phyloP scores from a whole-genome alignment of 2,888 invertebrate genomes.

The Tholera decimalis region DNA sequence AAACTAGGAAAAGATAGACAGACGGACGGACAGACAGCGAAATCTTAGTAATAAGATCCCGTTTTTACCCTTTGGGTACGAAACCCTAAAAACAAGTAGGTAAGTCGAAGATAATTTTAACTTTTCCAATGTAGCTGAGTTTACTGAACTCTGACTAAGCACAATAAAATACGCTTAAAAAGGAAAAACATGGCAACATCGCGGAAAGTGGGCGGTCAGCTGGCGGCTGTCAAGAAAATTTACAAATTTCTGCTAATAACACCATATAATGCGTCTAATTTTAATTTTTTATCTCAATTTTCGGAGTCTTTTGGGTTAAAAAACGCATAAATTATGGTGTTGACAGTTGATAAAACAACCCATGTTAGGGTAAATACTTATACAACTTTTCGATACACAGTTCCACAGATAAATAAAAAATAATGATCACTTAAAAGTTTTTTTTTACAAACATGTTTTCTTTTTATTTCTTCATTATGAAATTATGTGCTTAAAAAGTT shows the following conservation, averaged over 20 bases:
- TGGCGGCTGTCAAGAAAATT: conserved; percentile 71
- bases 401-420: too few species aligned
- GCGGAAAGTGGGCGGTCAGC: conserved; percentile 76
- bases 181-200: conserved; percentile 66
- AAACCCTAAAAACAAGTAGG: too few species aligned
- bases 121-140: conserved; percentile 54
- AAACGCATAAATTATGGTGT: conserved; percentile 8
- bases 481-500: too few species aligned
- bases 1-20: too few species aligned
- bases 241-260: conserved; percentile 80
- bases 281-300: conserved; percentile 33
- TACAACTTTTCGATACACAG: neutral
- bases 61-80: too few species aligned
- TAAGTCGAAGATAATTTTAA: conserved; percentile 42
- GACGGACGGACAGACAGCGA: too few species aligned
- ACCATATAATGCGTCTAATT: conserved; percentile 73
- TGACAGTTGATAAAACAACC: conserved; percentile 21
- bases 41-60: too few species aligned
- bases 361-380: neutral
- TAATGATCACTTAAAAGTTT: too few species aligned
- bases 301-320: neutral
- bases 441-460: too few species aligned
- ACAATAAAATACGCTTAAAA: conserved; percentile 75
- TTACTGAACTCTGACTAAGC: conserved; percentile 72
- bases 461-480: too few species aligned